Evolutionary conservation across 2,113 vertebrate species (phyloP), one percentile per base, ranked within the genome.

Genomic region (Euleptes europaea): DNA sequence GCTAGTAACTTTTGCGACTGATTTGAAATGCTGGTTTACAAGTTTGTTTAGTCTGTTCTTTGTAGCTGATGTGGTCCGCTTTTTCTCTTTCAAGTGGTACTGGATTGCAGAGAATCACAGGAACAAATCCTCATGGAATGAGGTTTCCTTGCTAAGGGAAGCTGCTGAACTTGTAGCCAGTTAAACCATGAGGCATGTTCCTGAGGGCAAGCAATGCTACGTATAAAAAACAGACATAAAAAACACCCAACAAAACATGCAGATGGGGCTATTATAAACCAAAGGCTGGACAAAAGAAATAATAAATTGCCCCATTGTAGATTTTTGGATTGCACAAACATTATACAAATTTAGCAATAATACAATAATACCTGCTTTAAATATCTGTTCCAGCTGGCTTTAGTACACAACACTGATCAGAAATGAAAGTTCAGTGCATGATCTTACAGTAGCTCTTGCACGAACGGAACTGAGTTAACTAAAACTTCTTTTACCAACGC

Each of bases 171-270:
- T 90, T 94, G 88, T 91, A 88, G 93, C 93, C 94, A 95, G 94
- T 96, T 93, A 96, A 95, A 95, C 92, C 57, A 95, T 19, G 79
- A 91, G 86, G 77, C 95, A 95, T 87, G 71, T 91, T 95, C 86
- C 91, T 88, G 79, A 84, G 75, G 90, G 84, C 67, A 86, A 80
- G 88, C 89, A 88, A 88, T 92, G 83, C 49, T 85, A 89, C 35
- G 57, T 33, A 28, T 89, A 86, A 94, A 94, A 92, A 79, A 73
- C 35, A 93, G 78, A 57, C 57, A 82, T 33, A 87, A 89, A 89
- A 54, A 82, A 88, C 78, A 21, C 7, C 83, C 75, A 40, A 40
- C 40, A 80, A 85, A 23, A 79, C 71, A 87, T 84, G 23, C 66
- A 31, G 73, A 8, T 78, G 8, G 65, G 31, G 14, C 31, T 67